A percentile compares a stretch with the other conserved stretches of the same genome.
Conservation (phyloP, 30 jellyfish, hydroid and myxozoan species). For the Hydractinia symbiolongicarpus region DNA sequence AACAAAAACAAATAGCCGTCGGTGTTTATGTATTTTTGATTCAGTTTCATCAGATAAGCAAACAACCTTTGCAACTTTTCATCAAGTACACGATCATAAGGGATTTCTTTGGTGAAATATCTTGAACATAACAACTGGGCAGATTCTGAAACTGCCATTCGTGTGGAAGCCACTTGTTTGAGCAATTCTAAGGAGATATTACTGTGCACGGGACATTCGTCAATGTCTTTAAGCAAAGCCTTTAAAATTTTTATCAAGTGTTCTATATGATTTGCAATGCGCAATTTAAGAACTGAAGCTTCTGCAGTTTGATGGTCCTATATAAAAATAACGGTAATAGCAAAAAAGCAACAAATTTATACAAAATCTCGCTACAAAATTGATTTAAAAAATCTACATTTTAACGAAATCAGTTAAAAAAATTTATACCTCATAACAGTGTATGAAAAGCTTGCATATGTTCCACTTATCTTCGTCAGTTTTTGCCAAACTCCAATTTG, state of each 20-base stretch:
- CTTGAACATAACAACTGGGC: neutral
- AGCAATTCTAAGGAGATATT: neutral
- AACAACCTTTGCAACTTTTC: neutral
- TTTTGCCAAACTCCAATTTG: neutral
- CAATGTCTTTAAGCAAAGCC: neutral
- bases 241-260: neutral
- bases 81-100: neutral
- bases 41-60: conserved; percentile 7
- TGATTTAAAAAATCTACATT: no score
- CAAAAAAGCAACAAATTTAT: no score
- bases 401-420: neutral
- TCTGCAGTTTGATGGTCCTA: conserved; percentile 3
- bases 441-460: conserved; percentile 12
- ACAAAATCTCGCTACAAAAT: no score
- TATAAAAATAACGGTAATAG: neutral
- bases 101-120: neutral
- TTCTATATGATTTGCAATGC: neutral
- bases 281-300: neutral
- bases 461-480: conserved; percentile 1
- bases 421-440: conserved; percentile 1
- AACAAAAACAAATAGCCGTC: neutral
- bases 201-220: neutral
- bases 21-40: conserved; percentile 3
- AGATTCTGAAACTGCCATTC: neutral
- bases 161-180: neutral